Base-by-base conservation (phyloP, 2,888 invertebrate genomes). In the Meghimatium bilineatum region DNA sequence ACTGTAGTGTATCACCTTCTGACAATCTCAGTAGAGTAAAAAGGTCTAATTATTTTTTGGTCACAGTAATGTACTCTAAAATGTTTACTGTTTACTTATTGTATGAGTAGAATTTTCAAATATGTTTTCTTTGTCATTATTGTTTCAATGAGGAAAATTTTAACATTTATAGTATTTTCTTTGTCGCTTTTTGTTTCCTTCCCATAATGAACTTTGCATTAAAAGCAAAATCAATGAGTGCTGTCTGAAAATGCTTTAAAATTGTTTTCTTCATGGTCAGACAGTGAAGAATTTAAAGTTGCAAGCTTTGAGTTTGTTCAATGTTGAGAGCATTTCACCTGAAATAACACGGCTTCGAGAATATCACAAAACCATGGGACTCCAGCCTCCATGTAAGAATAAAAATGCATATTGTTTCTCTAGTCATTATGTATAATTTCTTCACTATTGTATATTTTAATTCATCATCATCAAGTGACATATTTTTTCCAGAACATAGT, bases 351-450 rank as follows among this genome's bases (percentile, higher is more conserved):
- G 92, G 29, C 87, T 93, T 10, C 85, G 92, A 34, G 86, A 91
- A 52, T 90, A 91, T 56, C 90, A 93, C 86, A 87, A 89, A 44
- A 87, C 86, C 6, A 83, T 90, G 8, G 92, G 92, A 10, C 88
- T 91, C 1, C 81, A 88, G 71, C 89, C 90, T 34, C 92, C 92
- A 79, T 87, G 92, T 92, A 87, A 87, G 90, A 88, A n/a, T 20
- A 32, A 26, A 20, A 38, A 14, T 52, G 2, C 29, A 71, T 20
- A 26, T 1, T 72, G 49, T n/a, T n/a, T 44, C 0, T 38, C 20
- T 69, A 69, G 23, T 69, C 8, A 69, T 12, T 5, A 38, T 69
- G 38, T 38, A 36, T 5, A 23, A 38, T 32, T 67, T 67, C 8
- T 38, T 6, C 34, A 20, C 36, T 34, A 38, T 36, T 69, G 32